Evolutionary conservation across 92 coral and sea anemone species (phyloP), one percentile per base, ranked within the genome.

Genomic region (Porites cylindrica): DNA sequence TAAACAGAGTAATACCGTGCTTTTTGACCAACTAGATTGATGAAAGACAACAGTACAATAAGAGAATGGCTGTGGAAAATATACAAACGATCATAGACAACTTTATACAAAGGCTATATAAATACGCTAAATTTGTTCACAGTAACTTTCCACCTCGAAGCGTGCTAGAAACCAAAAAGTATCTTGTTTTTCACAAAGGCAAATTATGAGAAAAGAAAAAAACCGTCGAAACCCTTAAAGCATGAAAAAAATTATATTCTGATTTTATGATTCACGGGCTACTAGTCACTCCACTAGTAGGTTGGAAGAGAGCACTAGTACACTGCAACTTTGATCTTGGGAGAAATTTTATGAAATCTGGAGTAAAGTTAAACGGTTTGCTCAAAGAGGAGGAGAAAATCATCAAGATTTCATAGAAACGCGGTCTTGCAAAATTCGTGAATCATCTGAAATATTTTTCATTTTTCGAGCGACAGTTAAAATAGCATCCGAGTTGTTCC

Each of bases 101-200:
- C 78, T 83, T 72, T 83, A 2, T 83, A 83, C 87, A 83, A 29
- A 47, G 29, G 80, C 72, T 83, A 83, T 72, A 72, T 83, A 83
- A 83, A 83, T 83, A 83, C 21, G 78, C 87, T 83, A 72, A 83
- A 56, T 82, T 24, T 82, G 32, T 70, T 16, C 65, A 12, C 24
- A 43, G 56, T 14, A 12, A 66, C 2, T 17, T 67, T 10, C 18
- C 14, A 18, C 52, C 1, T 21, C 54, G 53, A 58, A n/a, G 20
- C 12, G 10, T 16, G 20, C 26, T 63, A 79, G 6, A 29, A 32
- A 12, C 18, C 51, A 14, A 16, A 66, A 79, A 58, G 21, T n/a
- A 64, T 11, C 66, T 24, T 13, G 51, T 20, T 38, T 38, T 38
- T 38, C 47, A 38, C 47, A 38, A 38, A 38, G 47, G 47, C 5